A percentile compares a stretch with the other conserved stretches of the same genome.
phyloP scores from a whole-genome alignment of 2,113 vertebrate genomes.

The Sitta europaea region DNA sequence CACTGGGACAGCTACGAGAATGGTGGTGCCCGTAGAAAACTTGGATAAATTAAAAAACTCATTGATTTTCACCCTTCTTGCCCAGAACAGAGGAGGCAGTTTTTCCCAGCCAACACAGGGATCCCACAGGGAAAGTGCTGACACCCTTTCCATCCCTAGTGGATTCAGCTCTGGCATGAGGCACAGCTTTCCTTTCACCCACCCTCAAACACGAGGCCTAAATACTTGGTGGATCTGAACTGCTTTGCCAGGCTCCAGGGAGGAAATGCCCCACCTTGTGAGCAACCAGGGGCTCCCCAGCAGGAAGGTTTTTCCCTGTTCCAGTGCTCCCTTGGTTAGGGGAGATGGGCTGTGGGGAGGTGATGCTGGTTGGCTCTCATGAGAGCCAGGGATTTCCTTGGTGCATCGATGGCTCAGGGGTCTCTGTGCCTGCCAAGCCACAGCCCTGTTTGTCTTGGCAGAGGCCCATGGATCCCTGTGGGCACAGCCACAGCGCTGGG shows the following conservation, averaged over 20 bases:
- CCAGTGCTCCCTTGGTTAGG: fast-evolving
- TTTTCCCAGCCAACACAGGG: neutral
- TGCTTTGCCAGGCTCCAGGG: neutral
- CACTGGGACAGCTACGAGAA: neutral
- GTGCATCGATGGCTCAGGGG: neutral
- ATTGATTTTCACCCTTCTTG: neutral
- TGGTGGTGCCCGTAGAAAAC: fast-evolving
- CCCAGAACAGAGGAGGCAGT: neutral
- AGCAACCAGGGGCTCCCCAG: neutral
- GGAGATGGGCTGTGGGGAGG: fast-evolving
- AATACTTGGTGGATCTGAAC: neutral
- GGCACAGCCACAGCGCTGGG: neutral
- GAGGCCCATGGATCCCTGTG: neutral
- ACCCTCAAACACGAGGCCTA: neutral
- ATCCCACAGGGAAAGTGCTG: fast-evolving
- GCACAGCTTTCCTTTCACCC: neutral
- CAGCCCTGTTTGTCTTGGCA: conserved; percentile 2
- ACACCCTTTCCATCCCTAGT: fast-evolving
- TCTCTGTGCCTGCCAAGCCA: neutral
- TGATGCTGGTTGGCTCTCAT: fast-evolving
- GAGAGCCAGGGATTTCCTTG: neutral
- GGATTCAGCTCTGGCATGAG: neutral
- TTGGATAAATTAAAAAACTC: neutral
- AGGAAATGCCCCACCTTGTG: neutral
- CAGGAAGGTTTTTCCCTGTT: neutral